Evolutionary conservation across 35 echinoderm and acorn worm genomes (phyloP).

Genomic region (Heliocidaris erythrogramma): DNA sequence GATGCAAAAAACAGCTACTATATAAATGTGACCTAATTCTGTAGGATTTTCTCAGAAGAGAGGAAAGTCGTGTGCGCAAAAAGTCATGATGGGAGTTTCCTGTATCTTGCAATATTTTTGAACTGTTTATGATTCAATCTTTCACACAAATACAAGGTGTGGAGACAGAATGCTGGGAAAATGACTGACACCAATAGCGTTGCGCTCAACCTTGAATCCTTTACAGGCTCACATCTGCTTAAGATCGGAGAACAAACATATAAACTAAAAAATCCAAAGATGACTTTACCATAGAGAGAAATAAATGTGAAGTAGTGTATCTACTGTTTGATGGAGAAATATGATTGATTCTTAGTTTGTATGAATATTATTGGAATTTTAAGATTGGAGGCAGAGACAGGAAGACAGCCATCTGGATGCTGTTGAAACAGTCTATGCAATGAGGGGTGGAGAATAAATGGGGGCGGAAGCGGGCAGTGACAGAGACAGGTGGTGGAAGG

Average conservation of each 20-base stretch:
- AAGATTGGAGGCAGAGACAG: slow-evolving; percentile 1
- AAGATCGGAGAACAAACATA: background rate
- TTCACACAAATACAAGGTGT: background rate
- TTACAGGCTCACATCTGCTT: background rate
- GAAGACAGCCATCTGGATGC: slow-evolving; percentile 9
- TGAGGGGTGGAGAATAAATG: background rate
- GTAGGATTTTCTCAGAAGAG: background rate
- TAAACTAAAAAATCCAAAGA: background rate
- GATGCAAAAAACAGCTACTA: background rate
- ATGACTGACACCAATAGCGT: background rate
- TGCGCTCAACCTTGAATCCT: background rate
- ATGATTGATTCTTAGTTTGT: background rate
- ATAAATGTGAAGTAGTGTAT: background rate
- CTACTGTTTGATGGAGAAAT: background rate
- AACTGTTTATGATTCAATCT: background rate
- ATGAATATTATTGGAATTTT: background rate
- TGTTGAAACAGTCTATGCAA: slow-evolving; percentile 20
- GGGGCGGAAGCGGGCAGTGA: background rate
- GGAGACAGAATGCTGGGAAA: background rate
- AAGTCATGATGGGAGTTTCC: background rate
- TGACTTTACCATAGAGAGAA: background rate
- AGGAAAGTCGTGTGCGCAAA: background rate
- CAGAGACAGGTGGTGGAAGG: slow-evolving; percentile 19
- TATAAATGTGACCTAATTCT: slow-evolving; percentile 19
- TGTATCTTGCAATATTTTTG: background rate